phyloP scores from a whole-genome alignment of 2,888 invertebrate species.

The Xestia c-nigrum region DNA sequence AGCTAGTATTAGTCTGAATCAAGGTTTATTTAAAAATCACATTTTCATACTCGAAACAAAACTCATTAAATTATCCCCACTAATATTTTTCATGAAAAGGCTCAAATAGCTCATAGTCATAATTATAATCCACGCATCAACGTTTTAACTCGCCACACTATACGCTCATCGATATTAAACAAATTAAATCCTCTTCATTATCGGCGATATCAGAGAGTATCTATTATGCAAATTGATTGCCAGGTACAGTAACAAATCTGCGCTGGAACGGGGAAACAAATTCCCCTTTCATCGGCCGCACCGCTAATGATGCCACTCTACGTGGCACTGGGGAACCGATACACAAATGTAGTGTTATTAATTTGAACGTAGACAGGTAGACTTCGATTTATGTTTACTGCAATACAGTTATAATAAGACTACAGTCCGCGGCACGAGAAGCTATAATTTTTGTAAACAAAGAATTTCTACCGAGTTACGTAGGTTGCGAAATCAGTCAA shows the following conservation, averaged over 20 bases:
- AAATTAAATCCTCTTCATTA: conserved; percentile 39
- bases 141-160: conserved; percentile 14
- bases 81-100: neutral
- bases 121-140: neutral
- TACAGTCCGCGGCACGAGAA: neutral
- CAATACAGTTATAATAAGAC: neutral
- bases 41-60: neutral
- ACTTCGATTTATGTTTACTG: conserved; percentile 29
- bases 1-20: neutral
- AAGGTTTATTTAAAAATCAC: neutral
- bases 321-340: conserved; percentile 45
- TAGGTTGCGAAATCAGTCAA: too few relatives aligned
- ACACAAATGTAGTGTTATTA: conserved; percentile 66
- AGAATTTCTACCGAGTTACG: too few relatives aligned
- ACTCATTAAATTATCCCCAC: neutral
- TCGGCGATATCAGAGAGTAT: conserved; percentile 24
- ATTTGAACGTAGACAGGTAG: conserved; percentile 42
- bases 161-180: conserved; percentile 13
- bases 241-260: conserved; percentile 59
- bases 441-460: too few relatives aligned
- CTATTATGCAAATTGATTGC: conserved; percentile 60
- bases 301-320: conserved; percentile 60
- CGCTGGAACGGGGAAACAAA: conserved; percentile 45
- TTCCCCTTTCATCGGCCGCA: conserved; percentile 40
- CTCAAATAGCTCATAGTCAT: neutral